phyloP scores from a whole-genome alignment of 2,888 invertebrate species.

The Gibbula magus region DNA sequence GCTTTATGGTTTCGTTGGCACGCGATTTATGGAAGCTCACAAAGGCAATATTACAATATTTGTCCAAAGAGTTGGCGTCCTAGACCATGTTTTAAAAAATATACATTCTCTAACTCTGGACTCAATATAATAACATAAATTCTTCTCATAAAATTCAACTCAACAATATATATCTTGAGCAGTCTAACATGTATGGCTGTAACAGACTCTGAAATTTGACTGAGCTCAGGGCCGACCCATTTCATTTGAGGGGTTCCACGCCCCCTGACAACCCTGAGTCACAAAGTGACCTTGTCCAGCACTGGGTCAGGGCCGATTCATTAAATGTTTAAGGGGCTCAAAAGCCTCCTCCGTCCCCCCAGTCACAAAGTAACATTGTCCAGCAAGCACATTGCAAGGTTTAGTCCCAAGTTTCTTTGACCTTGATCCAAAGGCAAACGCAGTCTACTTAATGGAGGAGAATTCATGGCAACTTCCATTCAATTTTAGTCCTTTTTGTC shows the following conservation, averaged over 20 bases:
- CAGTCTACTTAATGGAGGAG: no score
- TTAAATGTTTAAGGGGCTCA: no score
- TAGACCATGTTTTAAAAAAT: neutral
- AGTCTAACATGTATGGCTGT: conserved; percentile 3
- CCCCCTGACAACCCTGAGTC: no score
- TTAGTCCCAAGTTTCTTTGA: no score
- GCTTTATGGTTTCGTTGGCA: neutral
- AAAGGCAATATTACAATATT: neutral
- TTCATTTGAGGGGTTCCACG: neutral
- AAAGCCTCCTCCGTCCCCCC: neutral
- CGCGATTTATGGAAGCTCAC: neutral
- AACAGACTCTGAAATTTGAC: neutral
- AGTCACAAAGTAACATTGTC: neutral
- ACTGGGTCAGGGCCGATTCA: no score
- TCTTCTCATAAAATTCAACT: conserved; percentile 22
- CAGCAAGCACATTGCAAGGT: neutral
- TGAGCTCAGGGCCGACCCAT: conserved; percentile 15
- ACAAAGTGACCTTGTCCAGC: no score
- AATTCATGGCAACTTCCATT: no score
- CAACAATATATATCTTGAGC: conserved; percentile 29
- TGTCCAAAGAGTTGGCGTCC: conserved; percentile 8
- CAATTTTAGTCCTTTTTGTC: no score
- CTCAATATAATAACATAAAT: conserved; percentile 21
- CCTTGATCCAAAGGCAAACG: no score
- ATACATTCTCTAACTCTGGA: conserved; percentile 21